Conservation (phyloP, 2,113 vertebrate species). For the Chaetura pelagica region DNA sequence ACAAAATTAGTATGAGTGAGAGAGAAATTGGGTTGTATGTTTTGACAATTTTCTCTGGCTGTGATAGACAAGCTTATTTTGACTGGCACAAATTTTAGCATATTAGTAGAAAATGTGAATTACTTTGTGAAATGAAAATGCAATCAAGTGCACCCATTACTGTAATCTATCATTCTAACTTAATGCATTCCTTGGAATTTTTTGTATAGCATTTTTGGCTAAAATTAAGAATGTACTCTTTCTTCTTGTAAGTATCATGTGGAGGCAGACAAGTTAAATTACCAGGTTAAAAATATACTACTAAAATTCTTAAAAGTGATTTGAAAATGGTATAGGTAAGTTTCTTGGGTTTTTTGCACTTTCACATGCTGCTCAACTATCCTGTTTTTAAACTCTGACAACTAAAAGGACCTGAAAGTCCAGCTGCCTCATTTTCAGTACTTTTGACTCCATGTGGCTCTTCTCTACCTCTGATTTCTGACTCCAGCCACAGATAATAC, state of each 20-base stretch:
- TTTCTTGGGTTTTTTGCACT: neutral
- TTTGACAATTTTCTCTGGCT: constrained; percentile 43
- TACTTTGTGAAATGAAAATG: constrained; percentile 44
- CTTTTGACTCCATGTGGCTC: neutral
- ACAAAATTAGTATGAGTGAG: neutral
- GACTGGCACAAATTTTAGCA: constrained; percentile 26
- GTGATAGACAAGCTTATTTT: constrained; percentile 45
- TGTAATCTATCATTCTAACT: constrained; percentile 21
- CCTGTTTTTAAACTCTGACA: neutral
- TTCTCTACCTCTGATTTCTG: neutral
- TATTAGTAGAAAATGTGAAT: constrained; percentile 43
- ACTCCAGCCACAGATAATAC: neutral
- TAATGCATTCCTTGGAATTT: neutral
- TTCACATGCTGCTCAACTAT: neutral
- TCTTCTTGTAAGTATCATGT: constrained; percentile 14
- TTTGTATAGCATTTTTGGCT: constrained; percentile 25
- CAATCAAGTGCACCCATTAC: neutral
- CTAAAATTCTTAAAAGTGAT: neutral
- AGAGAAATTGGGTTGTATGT: neutral
- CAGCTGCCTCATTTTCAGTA: neutral
- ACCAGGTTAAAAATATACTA: constrained; percentile 13
- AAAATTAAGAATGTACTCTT: neutral
- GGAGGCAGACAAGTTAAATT: neutral
- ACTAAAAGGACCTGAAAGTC: neutral
- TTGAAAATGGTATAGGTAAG: neutral